Base-by-base conservation (phyloP, 53 echinoderm and acorn worm species). In the Apostichopus leukothele region DNA sequence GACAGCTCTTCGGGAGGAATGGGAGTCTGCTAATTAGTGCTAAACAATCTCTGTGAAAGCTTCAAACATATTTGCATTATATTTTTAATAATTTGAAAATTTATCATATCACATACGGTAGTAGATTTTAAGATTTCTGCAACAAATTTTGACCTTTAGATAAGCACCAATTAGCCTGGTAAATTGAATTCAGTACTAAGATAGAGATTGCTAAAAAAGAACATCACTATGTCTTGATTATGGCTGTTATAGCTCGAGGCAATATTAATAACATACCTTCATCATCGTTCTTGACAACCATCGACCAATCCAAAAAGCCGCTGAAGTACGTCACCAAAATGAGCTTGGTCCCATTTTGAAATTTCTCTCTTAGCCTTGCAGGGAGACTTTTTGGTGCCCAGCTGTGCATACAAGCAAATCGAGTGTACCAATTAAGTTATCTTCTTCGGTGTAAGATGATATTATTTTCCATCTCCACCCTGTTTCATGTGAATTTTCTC, bases 401-500 rank as follows among this genome's bases (percentile, higher is more conserved):
- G 79, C 79, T 79, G 79, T 79, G 79, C 79, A 79, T 79, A 79
- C 79, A 79, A 52, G 52, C 52, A 79, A 79, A 79, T 79, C 51
- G 50, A 50, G 79, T 79, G n/a, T 51, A 53, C 79, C 79, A 79
- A 79, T 79, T 79, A 79, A 79, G 79, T 53, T 79, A 79, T 79
- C n/a, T 52, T 13, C 12, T 63, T 63, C 63, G 12, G 11, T 7
- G 63, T 63, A 63, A 63, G 63, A 13, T 63, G 63, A 63, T 63
- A 63, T 63, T 11, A 63, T 63, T 63, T 63, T 16, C 63, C 63
- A 11, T 13, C 12, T 63, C 63, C 63, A 11, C 16, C 63, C 63
- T 63, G 11, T 11, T 63, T 63, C 16, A 13, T 63, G 12, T 13
- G 12, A 16, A 63, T 3, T 63, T 11, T 63, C 16, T 63, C 63